Evolutionary conservation across 2,888 invertebrate species (phyloP), one percentile per base, ranked within the genome.

Genomic region (Malthinus seriepunctatus): DNA sequence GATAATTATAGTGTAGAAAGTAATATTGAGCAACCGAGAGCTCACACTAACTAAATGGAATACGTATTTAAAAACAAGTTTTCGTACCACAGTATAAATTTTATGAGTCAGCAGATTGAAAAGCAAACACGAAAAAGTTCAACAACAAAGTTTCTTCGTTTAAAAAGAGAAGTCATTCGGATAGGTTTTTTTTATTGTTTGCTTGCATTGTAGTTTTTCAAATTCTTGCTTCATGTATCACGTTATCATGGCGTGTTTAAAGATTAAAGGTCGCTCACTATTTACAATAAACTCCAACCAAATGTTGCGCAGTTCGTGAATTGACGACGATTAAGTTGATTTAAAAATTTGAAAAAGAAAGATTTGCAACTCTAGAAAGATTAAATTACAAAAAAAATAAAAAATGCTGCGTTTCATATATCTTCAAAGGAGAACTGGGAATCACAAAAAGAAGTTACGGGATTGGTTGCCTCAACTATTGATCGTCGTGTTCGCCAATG

Each of bases 391-490:
- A 49, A 49, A 44, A 50, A 34, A 47, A 47, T 44, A 45, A 37
- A 51, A 42, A 23, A 23, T 9, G 10, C 9, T 15, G 1, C 39
- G 15, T 53, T 54, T 53, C 54, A 46, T 51, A 54, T 47, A 60
- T 58, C 58, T 58, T 58, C 58, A 58, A 60, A 60, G 44, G 52
- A 58, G 53, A 53, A 47, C 51, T 15, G 51, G 35, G 31, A 10
- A 53, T 37, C 34, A 32, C 37, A 52, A 50, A 53, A 53, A 53
- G 53, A 46, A 11, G 58, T 53, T 32, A 33, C 51, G 46, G 45
- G 59, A 51, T 51, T 55, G 54, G 59, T 60, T 46, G 59, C 51
- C 51, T 60, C 59, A 55, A 60, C 45, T 60, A 60, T 60, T 60
- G 59, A 60, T 60, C 59, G 59, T 51, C 12, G 15, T 38, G 35